Evolutionary conservation across 2,113 vertebrate species (phyloP).

Genomic region (Percina caprodes): DNA sequence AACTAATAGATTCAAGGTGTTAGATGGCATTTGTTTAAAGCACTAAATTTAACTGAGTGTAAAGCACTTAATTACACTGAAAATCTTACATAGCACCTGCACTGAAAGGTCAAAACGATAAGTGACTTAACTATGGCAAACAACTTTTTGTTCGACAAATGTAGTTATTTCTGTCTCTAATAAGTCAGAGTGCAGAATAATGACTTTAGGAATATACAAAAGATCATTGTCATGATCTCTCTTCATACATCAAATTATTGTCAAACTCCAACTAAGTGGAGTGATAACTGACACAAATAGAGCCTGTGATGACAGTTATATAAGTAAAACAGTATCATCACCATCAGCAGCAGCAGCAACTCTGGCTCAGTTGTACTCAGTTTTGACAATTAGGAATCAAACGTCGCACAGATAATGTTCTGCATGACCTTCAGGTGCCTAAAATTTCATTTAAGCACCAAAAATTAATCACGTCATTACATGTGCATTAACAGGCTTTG

Average conservation of each 20-base stretch:
- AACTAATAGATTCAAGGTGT: slow-evolving; percentile 58
- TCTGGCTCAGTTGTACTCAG: slow-evolving; percentile 2
- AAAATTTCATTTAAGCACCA: slow-evolving; percentile 19
- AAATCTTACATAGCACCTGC: slow-evolving; percentile 46
- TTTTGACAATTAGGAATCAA: slow-evolving; percentile 28
- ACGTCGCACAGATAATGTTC: slow-evolving; percentile 4
- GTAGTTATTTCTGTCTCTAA: slow-evolving; percentile 32
- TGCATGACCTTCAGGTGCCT: slow-evolving; percentile 50
- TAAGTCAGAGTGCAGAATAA: slow-evolving; percentile 25
- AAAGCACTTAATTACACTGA: slow-evolving; percentile 53
- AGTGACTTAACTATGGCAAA: slow-evolving; percentile 43
- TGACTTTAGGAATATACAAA: slow-evolving; percentile 5
- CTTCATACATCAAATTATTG: slow-evolving; percentile 35
- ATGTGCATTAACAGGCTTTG: slow-evolving; percentile 24
- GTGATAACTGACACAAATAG: slow-evolving; percentile 44
- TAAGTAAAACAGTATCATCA: slow-evolving; percentile 13
- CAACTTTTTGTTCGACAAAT: slow-evolving; percentile 41
- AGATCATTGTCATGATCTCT: background rate
- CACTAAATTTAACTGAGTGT: no score
- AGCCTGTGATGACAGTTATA: slow-evolving; percentile 14
- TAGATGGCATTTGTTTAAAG: slow-evolving; percentile 57
- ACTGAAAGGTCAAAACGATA: slow-evolving; percentile 68
- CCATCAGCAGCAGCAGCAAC: slow-evolving; percentile 3
- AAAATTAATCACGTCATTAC: slow-evolving; percentile 12
- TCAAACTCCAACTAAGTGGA: slow-evolving; percentile 32